phyloP scores from a whole-genome alignment of 2,888 invertebrate genomes.

The Lycocerus yunnanus region DNA sequence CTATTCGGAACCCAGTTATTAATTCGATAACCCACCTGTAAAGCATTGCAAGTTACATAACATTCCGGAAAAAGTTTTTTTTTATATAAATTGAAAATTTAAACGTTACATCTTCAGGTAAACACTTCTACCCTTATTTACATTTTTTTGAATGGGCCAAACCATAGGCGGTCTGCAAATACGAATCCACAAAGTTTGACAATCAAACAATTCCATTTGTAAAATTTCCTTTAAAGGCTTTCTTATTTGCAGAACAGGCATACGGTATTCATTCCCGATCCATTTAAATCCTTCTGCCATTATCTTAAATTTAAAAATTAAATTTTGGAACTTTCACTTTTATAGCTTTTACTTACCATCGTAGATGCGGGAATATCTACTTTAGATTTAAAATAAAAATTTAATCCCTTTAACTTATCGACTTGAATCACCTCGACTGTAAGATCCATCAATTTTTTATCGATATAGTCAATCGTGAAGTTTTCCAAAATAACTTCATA shows the following conservation, averaged over 20 bases:
- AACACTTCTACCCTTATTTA: neutral
- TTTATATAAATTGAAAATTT: neutral
- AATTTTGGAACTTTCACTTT: too few relatives aligned
- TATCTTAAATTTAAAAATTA: neutral
- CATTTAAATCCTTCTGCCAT: neutral
- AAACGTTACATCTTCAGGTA: neutral
- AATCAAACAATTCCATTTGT: slow-evolving; percentile 5
- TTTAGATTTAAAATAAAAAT: neutral
- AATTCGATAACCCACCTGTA: slow-evolving; percentile 8
- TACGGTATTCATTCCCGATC: neutral
- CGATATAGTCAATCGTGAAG: neutral
- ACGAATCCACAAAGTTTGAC: neutral
- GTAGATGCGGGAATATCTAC: neutral
- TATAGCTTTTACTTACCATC: neutral
- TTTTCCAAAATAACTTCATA: neutral
- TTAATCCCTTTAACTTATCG: neutral
- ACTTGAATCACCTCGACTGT: neutral
- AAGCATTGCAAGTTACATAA: neutral
- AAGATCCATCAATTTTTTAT: neutral
- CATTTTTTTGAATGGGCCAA: slow-evolving; percentile 11
- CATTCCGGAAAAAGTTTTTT: neutral
- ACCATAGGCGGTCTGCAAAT: neutral
- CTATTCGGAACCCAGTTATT: slow-evolving; percentile 13
- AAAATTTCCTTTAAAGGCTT: neutral
- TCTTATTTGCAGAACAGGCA: neutral